phyloP scores from a whole-genome alignment of 2,797 vertebrate species.

The Poecilia velifera region DNA sequence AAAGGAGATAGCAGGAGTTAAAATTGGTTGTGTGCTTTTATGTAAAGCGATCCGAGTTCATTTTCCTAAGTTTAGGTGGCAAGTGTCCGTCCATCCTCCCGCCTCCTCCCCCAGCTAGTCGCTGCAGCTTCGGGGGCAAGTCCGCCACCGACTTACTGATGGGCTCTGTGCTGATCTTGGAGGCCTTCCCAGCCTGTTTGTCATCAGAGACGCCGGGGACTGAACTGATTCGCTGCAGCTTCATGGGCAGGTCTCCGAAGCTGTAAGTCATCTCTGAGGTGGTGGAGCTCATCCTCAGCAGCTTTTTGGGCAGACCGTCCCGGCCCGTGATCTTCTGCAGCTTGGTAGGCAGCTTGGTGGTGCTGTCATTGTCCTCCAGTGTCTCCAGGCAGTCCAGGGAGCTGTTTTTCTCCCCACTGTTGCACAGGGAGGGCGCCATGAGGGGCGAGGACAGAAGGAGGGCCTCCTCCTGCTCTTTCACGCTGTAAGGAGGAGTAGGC shows the following conservation, averaged over 20 bases:
- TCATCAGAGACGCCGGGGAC: constrained; percentile 97
- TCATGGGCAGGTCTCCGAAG: constrained; percentile 97
- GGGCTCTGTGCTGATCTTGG: constrained; percentile 90
- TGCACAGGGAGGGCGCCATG: constrained; percentile 94
- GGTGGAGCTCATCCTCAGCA: constrained; percentile 98
- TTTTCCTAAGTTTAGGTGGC: constrained; percentile 97
- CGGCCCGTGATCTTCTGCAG: constrained; percentile 95
- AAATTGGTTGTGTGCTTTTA: constrained; percentile 79
- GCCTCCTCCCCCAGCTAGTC: constrained; percentile 87
- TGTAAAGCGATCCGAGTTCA: constrained; percentile 99
- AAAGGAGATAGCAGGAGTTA: constrained; percentile 53
- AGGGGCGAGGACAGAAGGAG: constrained; percentile 96
- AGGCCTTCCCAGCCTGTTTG: constrained; percentile 88
- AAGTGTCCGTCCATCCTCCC: constrained; percentile 95
- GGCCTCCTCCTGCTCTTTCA: constrained; percentile 98
- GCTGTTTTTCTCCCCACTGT: constrained; percentile 93
- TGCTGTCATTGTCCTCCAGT: constrained; percentile 89
- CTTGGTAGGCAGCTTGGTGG: constrained; percentile 93
- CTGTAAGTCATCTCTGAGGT: constrained; percentile 99
- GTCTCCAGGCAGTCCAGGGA: constrained; percentile 95
- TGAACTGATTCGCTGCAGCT: constrained; percentile 98
- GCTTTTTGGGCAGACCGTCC: constrained; percentile 95
- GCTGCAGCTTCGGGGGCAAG: constrained; percentile 97
- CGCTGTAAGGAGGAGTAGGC: constrained; percentile 92
- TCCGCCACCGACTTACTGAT: constrained; percentile 98